Evolutionary conservation across 1,140 invertebrate genomes (phyloP), one percentile per base, ranked within the genome.

Genomic region (Rhagoletis zephyria): DNA sequence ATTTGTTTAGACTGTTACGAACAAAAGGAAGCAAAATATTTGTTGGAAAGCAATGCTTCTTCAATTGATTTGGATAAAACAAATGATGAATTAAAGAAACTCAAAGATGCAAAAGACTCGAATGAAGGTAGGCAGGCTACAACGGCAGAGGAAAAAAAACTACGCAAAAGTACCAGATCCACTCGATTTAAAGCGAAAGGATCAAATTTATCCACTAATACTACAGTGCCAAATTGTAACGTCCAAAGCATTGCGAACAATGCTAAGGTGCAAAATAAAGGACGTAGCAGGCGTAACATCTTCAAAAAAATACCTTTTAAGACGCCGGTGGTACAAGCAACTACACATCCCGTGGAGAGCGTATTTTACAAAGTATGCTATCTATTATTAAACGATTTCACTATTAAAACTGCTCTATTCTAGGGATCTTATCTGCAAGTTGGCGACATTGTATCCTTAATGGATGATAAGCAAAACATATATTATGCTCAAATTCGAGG

Each of bases 401-500:
- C 93, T 96, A 97, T 95, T 93, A 96, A 81, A 97, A 97, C 61
- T 97, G 98, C 93, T 96, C 98, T 90, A 90, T 92, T 93, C 56
- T 90, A 96, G 94, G 97, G 97, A 30, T 95, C 94, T 88, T 98
- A 98, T 93, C 96, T 96, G 93, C 97, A 98, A 95, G 94, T 97
- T 63, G 98, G 98, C 7, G 98, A 98, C 92, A 97, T 98, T 90
- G 97, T 98, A 0, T 97, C 97, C 1, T 94, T 98, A 90, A 94
- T 96, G 51, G 97, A 98, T 91, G 93, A 95, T 60, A 95, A 96
- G 87, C 96, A 96, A 85, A 95, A 95, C 81, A 95, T 96, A 74
- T 98, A 96, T 94, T 98, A 98, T 93, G 97, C 97, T 60, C 98
- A 98, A 94, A 96, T 98, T 59, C 94, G 96, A 89, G 97, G 97